A percentile compares a stretch with the other conserved stretches of the same genome.
Conservation (phyloP, 2,888 invertebrate species). For the Ochropleura plecta region DNA sequence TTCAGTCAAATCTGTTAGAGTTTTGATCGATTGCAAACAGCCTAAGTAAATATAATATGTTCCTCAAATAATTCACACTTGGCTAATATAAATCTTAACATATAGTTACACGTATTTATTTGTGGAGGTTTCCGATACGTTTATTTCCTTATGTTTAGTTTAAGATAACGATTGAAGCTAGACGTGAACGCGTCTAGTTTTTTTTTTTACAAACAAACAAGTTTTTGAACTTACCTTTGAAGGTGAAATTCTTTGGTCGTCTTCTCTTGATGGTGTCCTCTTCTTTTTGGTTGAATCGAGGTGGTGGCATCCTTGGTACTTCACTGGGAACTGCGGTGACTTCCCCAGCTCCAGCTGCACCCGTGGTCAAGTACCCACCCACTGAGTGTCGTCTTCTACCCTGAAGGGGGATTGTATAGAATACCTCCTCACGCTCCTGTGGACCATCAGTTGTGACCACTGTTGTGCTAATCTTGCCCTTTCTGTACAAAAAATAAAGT, state of each 20-base stretch:
- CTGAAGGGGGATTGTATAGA: slow-evolving; percentile 89
- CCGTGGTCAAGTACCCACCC: slow-evolving; percentile 91
- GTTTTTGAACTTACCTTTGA: slow-evolving; percentile 80
- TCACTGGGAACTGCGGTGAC: slow-evolving; percentile 89
- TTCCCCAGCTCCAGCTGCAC: slow-evolving; percentile 81
- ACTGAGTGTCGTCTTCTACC: slow-evolving; percentile 92
- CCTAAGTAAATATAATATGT: slow-evolving; percentile 68
- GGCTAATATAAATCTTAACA: slow-evolving; percentile 48
- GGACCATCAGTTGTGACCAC: slow-evolving; percentile 81
- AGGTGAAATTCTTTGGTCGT: slow-evolving; percentile 84
- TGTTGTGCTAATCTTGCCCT: slow-evolving; percentile 85
- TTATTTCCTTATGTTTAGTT: slow-evolving; percentile 40
- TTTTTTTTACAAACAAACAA: slow-evolving; percentile 17
- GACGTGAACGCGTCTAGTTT: neutral
- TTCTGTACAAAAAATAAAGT: slow-evolving; percentile 70
- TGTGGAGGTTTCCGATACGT: slow-evolving; percentile 40
- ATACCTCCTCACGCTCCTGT: slow-evolving; percentile 91
- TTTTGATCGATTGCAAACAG: slow-evolving; percentile 65
- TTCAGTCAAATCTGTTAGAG: slow-evolving; percentile 63
- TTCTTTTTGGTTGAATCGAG: slow-evolving; percentile 80
- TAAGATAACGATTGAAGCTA: slow-evolving; percentile 31
- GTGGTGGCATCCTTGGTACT: slow-evolving; percentile 89
- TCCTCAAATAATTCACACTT: slow-evolving; percentile 64
- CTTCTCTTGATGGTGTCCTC: slow-evolving; percentile 84
- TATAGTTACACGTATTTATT: slow-evolving; percentile 31